Conservation (phyloP, 2,888 invertebrate species). For the Thyatira batis region DNA sequence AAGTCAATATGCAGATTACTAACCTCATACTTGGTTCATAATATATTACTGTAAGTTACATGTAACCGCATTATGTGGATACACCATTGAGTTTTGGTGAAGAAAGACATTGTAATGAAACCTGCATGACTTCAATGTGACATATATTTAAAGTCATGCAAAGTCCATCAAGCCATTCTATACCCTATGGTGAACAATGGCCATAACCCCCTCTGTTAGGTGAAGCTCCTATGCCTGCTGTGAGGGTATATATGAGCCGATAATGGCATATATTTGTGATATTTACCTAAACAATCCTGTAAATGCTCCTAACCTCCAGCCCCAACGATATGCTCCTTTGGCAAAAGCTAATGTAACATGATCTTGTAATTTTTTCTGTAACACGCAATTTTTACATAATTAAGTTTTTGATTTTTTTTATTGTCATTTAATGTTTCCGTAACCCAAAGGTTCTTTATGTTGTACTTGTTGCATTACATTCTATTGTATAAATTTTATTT, state of each 20-base stretch:
- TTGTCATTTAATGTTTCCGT: neutral
- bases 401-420: neutral
- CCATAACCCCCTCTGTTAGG: too few relatives aligned
- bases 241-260: neutral
- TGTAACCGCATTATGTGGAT: too few relatives aligned
- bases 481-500: neutral
- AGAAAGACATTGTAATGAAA: too few relatives aligned
- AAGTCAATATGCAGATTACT: too few relatives aligned
- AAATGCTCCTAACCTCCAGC: slow-evolving; percentile 86
- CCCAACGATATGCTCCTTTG: slow-evolving; percentile 87
- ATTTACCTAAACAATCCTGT: slow-evolving; percentile 87
- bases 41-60: too few relatives aligned
- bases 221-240: too few relatives aligned
- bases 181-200: too few relatives aligned
- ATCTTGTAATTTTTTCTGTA: slow-evolving; percentile 86
- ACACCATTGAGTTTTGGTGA: too few relatives aligned
- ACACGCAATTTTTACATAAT: neutral
- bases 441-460: neutral
- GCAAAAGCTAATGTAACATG: slow-evolving; percentile 86
- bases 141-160: too few relatives aligned
- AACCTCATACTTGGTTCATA: too few relatives aligned
- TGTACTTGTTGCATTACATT: neutral
- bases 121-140: too few relatives aligned
- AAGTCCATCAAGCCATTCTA: too few relatives aligned
- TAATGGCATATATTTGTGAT: slow-evolving; percentile 5